Base-by-base conservation (phyloP, 1,140 invertebrate genomes). In the Drosophila lacteicornis region DNA sequence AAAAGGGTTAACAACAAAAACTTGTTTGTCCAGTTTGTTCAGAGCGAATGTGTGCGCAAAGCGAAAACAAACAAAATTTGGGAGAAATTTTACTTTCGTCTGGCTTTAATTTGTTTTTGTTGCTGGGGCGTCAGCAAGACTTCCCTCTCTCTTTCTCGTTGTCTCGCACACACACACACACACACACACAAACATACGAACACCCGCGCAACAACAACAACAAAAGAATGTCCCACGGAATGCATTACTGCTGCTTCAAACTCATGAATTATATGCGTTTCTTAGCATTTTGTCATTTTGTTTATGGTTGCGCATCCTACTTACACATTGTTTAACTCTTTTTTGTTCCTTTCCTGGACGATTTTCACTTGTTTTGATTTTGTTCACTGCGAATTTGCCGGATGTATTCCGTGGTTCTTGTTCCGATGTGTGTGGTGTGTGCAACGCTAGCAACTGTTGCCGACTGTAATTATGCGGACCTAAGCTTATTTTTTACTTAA, bases 21-120 rank as follows among this genome's bases (percentile, higher is more conserved):
- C 84, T 55, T 38, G 84, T 90, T 88, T 88, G 73, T 60, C 77
- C 68, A 81, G 80, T 71, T 80, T 77, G 49, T 15, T 25, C 53
- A 40, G 19, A 3, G 36, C 22, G 36, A 40, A 56, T 62, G 47
- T 53, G 47, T 43, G 57, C 53, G 40, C 40, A 46, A 49, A 63
- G 42, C 57, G 66, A 71, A 87, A 82, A 82, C 75, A 87, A 79
- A 62, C 40, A 58, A 79, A 80, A 79, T 84, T 87, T 80, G 77
- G 85, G 84, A 81, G 85, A 88, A 88, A 88, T 88, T 88, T 83
- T 90, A 90, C 84, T 90, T 88, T 88, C 80, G 81, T 76, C 74
- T 80, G 85, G 62, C 36, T 61, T 70, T 70, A 53, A 66, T 62
- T 78, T 79, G 75, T 79, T 79, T 71, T 73, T 70, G 56, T 78